Percentiles rank a stretch among this genome's conserved stretches.
Evolutionary conservation across 2,797 vertebrate species (phyloP).

Genomic region (Merluccius polli): DNA sequence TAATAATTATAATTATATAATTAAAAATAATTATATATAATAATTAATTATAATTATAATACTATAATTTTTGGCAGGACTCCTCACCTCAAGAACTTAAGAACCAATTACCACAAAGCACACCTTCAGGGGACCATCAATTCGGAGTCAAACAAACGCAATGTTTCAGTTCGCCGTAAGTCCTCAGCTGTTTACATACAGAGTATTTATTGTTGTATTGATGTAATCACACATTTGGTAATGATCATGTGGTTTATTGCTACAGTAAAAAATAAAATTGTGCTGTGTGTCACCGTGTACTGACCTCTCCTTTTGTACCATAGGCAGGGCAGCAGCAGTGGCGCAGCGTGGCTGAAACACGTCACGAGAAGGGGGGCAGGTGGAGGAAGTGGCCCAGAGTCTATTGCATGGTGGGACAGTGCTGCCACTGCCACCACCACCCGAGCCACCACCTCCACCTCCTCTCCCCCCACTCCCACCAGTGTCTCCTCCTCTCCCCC

Average conservation of each 20-base stretch:
- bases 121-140: constrained; percentile 14
- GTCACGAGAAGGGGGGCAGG: constrained; percentile 22
- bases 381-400: constrained; percentile 23
- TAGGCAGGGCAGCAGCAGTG: constrained; percentile 37
- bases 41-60: background rate
- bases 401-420: constrained; percentile 28
- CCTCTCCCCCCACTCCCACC: constrained; percentile 1
- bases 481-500: constrained; percentile 2
- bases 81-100: constrained; percentile 57
- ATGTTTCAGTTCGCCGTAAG: constrained; percentile 39
- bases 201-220: background rate
- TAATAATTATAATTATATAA: background rate
- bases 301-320: constrained; percentile 7
- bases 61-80: constrained; percentile 51
- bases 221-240: background rate
- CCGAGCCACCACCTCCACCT: background rate
- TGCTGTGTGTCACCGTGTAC: background rate
- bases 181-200: background rate
- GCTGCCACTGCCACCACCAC: constrained; percentile 8
- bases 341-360: constrained; percentile 18
- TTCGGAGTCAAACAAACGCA: constrained; percentile 12
- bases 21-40: background rate
- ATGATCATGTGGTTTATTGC: background rate
- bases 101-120: constrained; percentile 21
- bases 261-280: constrained; percentile 8